These are phyloP conservation scores for Pantala flavescens DNA, from an alignment of 1,140 invertebrate species.

Conservation along the genomic window DNA sequence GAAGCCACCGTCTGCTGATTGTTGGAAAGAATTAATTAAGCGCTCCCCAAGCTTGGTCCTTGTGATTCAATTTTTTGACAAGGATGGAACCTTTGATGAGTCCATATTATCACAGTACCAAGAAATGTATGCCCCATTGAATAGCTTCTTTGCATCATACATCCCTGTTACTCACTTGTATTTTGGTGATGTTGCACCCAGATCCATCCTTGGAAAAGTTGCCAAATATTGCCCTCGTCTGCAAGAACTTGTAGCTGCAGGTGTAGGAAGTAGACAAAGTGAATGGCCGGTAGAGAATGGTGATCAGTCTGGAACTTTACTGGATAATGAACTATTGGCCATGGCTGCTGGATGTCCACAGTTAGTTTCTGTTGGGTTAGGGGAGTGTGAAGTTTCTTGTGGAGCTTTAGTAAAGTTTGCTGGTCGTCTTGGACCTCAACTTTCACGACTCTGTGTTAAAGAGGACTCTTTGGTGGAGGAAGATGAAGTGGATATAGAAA, in stretches of 20 bases:
- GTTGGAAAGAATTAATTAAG: neutral
- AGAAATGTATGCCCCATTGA: constrained; percentile 33
- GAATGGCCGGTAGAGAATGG: neutral
- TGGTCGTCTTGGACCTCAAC: constrained; percentile 27
- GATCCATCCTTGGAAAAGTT: constrained; percentile 27
- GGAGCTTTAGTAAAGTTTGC: constrained; percentile 33
- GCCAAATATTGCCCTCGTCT: constrained; percentile 29
- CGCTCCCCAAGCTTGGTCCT: neutral
- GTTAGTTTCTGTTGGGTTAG: constrained; percentile 32
- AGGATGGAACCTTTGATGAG: constrained; percentile 22
- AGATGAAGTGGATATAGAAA: constrained; percentile 28
- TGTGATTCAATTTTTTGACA: neutral
- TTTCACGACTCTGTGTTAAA: constrained; percentile 32
- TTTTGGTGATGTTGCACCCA: constrained; percentile 32
- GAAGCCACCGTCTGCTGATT: neutral
- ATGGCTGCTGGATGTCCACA: constrained; percentile 30
- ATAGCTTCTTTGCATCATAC: constrained; percentile 27
- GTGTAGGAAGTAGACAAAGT: constrained; percentile 26
- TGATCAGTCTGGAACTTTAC: neutral
- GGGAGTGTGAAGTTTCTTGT: constrained; percentile 34
- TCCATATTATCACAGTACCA: constrained; percentile 32
- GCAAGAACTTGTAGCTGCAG: constrained; percentile 32
- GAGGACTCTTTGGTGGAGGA: constrained; percentile 36
- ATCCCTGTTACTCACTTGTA: constrained; percentile 35
- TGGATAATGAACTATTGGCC: constrained; percentile 30